A percentile compares a stretch with the other conserved stretches of the same genome.
Conservation (phyloP, 2,888 invertebrate species). For the Timema cristinae region DNA sequence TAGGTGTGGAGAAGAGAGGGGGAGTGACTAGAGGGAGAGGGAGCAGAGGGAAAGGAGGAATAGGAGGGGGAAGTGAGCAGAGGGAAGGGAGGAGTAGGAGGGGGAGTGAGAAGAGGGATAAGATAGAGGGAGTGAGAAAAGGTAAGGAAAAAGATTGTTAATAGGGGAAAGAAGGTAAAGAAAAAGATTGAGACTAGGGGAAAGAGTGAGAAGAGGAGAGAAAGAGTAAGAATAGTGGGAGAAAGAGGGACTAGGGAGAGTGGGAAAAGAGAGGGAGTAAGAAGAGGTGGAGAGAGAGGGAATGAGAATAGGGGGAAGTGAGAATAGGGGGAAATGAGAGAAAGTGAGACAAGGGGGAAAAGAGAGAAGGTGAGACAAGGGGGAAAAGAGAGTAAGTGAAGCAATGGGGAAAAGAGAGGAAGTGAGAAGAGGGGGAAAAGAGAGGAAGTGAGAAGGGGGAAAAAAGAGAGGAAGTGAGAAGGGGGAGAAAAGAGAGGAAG, state of each 20-base stretch:
- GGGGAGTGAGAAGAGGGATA: neutral
- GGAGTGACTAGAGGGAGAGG: neutral
- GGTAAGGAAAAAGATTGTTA: neutral
- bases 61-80: neutral
- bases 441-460: conserved; percentile 6
- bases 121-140: neutral
- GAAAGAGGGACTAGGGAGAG: conserved; percentile 3
- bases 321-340: neutral
- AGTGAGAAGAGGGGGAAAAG: neutral
- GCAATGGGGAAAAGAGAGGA: neutral
- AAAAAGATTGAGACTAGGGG: neutral
- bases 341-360: neutral
- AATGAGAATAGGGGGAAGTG: neutral
- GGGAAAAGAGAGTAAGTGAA: neutral
- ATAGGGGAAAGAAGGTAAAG: neutral
- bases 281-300: neutral
- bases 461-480: neutral
- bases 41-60: neutral
- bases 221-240: neutral
- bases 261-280: neutral
- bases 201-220: too few species aligned
- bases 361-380: neutral
- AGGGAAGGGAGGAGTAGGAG: neutral
- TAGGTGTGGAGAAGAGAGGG: neutral
- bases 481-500: neutral